Conservation (phyloP, 2,113 vertebrate genomes). For the Felis chaus region DNA sequence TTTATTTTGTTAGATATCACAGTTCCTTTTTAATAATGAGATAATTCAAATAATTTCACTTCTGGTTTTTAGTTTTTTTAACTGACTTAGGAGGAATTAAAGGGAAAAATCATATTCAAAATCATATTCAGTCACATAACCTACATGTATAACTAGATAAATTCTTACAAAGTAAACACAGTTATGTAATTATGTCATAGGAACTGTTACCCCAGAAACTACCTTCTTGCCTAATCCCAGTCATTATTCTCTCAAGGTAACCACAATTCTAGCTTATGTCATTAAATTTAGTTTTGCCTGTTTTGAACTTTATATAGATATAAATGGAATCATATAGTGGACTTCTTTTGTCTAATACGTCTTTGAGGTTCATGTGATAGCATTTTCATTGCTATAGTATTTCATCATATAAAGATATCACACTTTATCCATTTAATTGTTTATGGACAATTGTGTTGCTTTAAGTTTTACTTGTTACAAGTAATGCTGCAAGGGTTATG, state of each 20-base stretch:
- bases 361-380: neutral
- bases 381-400: slow-evolving; percentile 20
- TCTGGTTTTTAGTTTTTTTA: neutral
- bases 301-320: neutral
- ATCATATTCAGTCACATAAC: neutral
- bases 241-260: neutral
- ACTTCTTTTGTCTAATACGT: neutral
- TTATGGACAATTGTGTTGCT: neutral
- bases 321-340: neutral
- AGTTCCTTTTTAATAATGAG: neutral
- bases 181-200: neutral
- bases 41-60: neutral
- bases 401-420: neutral
- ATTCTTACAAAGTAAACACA: neutral
- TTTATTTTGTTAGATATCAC: slow-evolving; percentile 29
- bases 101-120: neutral
- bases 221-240: neutral
- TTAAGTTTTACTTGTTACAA: neutral
- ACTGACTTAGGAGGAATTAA: neutral
- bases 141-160: neutral
- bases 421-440: neutral
- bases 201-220: neutral
- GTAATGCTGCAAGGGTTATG: neutral
- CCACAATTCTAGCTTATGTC: neutral
- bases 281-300: neutral